Percentiles rank a stretch among this genome's conserved stretches.
Conservation (phyloP, 2,888 invertebrate species). For the Thymelicus acteon region DNA sequence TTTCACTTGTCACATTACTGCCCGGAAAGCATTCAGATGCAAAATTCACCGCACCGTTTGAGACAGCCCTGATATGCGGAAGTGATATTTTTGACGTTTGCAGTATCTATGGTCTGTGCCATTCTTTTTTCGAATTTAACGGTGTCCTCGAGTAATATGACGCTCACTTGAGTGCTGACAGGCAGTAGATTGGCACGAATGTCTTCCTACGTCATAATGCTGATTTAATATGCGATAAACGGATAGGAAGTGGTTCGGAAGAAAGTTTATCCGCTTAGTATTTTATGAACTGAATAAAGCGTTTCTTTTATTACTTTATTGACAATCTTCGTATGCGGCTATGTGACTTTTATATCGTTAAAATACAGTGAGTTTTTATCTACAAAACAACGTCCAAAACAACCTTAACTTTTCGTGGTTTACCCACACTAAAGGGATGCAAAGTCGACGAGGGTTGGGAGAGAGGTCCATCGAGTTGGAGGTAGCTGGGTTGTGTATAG, state of each 20-base stretch:
- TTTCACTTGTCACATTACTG: constrained; percentile 81
- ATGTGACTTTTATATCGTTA: too few species aligned
- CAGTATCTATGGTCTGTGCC: constrained; percentile 44
- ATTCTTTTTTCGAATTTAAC: constrained; percentile 21
- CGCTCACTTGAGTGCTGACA: constrained; percentile 22
- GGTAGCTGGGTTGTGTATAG: too few species aligned
- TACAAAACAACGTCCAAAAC: too few species aligned
- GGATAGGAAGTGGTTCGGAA: neutral
- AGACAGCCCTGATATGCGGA: constrained; percentile 75
- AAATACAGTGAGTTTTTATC: too few species aligned
- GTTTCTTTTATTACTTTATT: neutral
- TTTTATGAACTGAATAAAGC: neutral
- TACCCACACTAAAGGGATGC: too few species aligned
- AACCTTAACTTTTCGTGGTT: too few species aligned
- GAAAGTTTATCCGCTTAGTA: constrained; percentile 14
- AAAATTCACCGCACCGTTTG: constrained; percentile 74
- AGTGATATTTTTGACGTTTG: constrained; percentile 76
- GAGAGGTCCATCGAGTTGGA: too few species aligned
- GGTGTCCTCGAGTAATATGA: constrained; percentile 19
- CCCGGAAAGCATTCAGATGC: constrained; percentile 72
- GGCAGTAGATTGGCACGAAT: neutral
- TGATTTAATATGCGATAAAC: constrained; percentile 1
- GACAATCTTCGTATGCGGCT: too few species aligned
- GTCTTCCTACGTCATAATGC: constrained; percentile 7
- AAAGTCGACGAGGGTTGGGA: too few species aligned